Percentiles rank a stretch among this genome's conserved stretches.
Evolutionary conservation across 2,888 invertebrate species (phyloP).

Genomic region (Amphiduros pacificus): DNA sequence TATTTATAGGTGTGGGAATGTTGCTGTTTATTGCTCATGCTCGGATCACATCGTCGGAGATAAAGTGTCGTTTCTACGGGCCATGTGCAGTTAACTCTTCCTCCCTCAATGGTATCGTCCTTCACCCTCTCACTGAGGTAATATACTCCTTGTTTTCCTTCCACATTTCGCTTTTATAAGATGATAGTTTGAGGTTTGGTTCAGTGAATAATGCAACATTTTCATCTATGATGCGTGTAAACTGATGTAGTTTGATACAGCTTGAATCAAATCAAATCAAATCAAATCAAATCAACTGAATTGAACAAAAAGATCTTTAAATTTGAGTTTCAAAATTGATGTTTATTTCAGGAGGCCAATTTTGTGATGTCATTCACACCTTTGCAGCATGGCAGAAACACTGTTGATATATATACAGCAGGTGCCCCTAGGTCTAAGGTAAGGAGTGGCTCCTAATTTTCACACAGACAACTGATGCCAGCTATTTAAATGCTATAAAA

Average conservation of each 20-base stretch:
- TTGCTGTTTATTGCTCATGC: constrained; percentile 57
- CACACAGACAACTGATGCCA: too few relatives aligned
- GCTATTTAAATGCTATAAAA: background rate
- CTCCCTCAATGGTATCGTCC: constrained; percentile 44
- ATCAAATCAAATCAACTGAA: background rate
- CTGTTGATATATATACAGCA: constrained; percentile 47
- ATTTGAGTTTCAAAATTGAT: background rate
- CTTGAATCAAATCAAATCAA: background rate
- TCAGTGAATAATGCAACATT: too few relatives aligned
- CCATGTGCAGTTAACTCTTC: constrained; percentile 50
- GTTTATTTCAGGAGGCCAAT: constrained; percentile 45
- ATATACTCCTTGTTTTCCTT: too few relatives aligned
- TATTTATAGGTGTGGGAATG: constrained; percentile 48
- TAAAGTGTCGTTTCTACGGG: constrained; percentile 53
- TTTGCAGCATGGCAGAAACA: constrained; percentile 49
- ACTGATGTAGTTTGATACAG: too few relatives aligned
- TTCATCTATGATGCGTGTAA: too few relatives aligned
- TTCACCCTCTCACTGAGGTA: constrained; percentile 52
- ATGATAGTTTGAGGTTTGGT: too few relatives aligned
- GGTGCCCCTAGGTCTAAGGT: constrained; percentile 43
- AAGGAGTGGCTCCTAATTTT: constrained; percentile 14
- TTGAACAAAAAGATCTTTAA: background rate
- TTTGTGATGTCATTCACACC: constrained; percentile 56
- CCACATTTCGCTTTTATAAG: too few relatives aligned
- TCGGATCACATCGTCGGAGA: constrained; percentile 45